Percentiles rank a stretch among this genome's conserved stretches.
phyloP scores from a whole-genome alignment of 2,113 vertebrate species.

The Lanius collurio region DNA sequence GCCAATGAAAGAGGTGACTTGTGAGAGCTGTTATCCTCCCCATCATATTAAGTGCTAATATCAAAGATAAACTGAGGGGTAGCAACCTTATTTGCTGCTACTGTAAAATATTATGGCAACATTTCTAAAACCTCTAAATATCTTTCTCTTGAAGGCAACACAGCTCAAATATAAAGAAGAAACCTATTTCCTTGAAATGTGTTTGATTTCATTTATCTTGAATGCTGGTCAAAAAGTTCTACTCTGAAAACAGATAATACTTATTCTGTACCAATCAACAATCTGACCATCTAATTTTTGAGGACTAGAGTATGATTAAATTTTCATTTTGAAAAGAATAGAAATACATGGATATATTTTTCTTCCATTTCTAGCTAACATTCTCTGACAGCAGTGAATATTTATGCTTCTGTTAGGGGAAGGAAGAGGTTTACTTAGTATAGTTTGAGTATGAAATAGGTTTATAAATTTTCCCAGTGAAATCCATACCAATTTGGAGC shows the following conservation, averaged over 20 bases:
- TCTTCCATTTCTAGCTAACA: background rate
- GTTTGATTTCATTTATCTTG: background rate
- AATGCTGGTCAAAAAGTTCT: background rate
- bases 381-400: background rate
- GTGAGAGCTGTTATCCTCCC: background rate
- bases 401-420: background rate
- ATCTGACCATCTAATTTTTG: background rate
- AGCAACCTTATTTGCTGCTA: background rate
- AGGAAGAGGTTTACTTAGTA: background rate
- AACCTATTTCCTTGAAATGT: background rate
- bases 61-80: background rate
- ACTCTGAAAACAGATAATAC: background rate
- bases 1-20: background rate
- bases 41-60: background rate
- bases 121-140: background rate
- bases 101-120: background rate
- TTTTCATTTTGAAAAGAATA: background rate
- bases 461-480: background rate
- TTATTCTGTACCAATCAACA: background rate
- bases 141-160: background rate
- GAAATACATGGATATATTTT: background rate
- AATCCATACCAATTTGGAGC: slow-evolving; percentile 1
- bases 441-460: background rate
- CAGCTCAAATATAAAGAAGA: background rate
- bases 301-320: background rate